Evolutionary conservation across 1,140 invertebrate species (phyloP), one percentile per base, ranked within the genome.

Genomic region (Conus betulinus): DNA sequence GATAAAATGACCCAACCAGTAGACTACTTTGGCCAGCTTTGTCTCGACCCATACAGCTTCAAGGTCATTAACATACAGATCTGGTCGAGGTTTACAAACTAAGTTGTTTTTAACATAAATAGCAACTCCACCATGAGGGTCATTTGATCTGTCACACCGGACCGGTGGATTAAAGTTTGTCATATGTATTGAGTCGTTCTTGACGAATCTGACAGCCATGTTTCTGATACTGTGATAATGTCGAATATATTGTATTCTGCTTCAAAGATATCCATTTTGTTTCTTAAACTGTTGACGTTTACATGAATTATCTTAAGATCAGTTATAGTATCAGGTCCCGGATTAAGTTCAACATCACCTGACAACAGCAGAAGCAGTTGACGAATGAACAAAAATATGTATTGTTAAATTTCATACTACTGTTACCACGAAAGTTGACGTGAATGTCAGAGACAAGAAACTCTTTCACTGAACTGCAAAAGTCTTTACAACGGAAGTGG

Each of bases 211-310:
- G 51, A 53, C 1, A 84, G 82, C 82, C 82, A 84, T 8, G 82
- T 84, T 84, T 84, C 82, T n/a, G 82, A 84, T n/a, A 84, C 17
- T 11, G 82, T 84, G 10, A 84, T n/a, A 11, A 84, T 52, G n/a
- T 84, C 82, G 55, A 17, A 84, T 23, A 2, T 57, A n/a, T 84
- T 23, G 3, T 27, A 84, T 84, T 84, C 82, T 39, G 82, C 27
- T 78, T 78, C 82, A 39, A 84, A 53, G 7, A 84, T 27, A n/a
- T 84, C 25, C 23, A 84, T 84, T 84, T 84, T 84, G 51, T 84
- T 39, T 39, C 39, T n/a, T n/a, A 84, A 8, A 57, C 82, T 84
- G 15, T 51, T n/a, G n/a, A 57, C 55, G 5, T 52, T 84, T 13
- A 84, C 23, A 52, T 84, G 82, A n/a, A 84, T 84, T 39, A 84